Percentiles rank a stretch among this genome's conserved stretches.
These are phyloP conservation scores for Troides helena DNA, from an alignment of 2,888 invertebrate species.

Conservation along the genomic window DNA sequence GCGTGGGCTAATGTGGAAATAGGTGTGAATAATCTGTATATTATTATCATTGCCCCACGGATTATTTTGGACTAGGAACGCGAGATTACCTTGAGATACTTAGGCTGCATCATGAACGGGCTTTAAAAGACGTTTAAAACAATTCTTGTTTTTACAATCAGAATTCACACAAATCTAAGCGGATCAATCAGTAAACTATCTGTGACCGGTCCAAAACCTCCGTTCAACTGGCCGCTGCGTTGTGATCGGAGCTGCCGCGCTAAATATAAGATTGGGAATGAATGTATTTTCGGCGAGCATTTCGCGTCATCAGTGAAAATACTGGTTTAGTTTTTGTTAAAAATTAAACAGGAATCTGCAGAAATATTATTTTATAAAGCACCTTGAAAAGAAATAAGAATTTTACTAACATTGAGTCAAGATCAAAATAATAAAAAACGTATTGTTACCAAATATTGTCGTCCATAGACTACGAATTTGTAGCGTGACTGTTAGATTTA, in stretches of 20 bases:
- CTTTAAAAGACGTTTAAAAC: slow-evolving; percentile 52
- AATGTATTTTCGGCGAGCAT: slow-evolving; percentile 76
- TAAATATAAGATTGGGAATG: slow-evolving; percentile 79
- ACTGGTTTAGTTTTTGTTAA: slow-evolving; percentile 36
- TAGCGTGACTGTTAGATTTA: slow-evolving; percentile 51
- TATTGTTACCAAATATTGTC: slow-evolving; percentile 40
- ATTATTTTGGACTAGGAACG: slow-evolving; percentile 67
- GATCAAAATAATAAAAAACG: not conserved
- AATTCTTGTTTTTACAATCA: slow-evolving; percentile 52
- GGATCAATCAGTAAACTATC: slow-evolving; percentile 56
- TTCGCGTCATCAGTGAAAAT: slow-evolving; percentile 71
- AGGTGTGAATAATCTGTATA: slow-evolving; percentile 77
- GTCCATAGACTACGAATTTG: slow-evolving; percentile 31
- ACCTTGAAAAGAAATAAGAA: not conserved
- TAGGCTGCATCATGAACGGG: slow-evolving; percentile 49
- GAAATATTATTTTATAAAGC: slow-evolving; percentile 1
- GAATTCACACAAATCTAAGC: slow-evolving; percentile 49
- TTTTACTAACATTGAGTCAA: not conserved
- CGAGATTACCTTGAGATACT: slow-evolving; percentile 70
- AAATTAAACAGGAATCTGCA: slow-evolving; percentile 33
- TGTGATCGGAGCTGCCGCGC: slow-evolving; percentile 69
- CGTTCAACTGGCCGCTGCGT: slow-evolving; percentile 71
- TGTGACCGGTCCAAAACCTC: slow-evolving; percentile 72
- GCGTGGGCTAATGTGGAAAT: slow-evolving; percentile 78
- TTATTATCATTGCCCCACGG: slow-evolving; percentile 63